phyloP scores from a whole-genome alignment of 1,140 invertebrate species.

The Zaprionus capensis region DNA sequence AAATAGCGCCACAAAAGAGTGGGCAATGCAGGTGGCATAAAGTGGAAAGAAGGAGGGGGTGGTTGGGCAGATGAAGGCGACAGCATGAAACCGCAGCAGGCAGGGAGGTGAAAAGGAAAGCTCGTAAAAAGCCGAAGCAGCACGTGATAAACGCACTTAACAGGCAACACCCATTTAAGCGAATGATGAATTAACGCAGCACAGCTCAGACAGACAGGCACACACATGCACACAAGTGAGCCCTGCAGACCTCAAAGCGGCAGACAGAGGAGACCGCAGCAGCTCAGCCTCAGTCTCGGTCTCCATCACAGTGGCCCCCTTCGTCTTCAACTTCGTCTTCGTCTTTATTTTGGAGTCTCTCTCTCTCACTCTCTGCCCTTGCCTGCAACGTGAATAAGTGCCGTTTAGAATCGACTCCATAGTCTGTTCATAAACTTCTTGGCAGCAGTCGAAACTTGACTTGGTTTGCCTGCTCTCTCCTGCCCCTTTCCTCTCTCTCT shows the following conservation, averaged over 20 bases:
- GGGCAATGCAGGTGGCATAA: not conserved
- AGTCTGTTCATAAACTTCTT: conserved; percentile 61
- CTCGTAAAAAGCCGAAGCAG: conserved; percentile 42
- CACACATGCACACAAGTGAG: conserved; percentile 10
- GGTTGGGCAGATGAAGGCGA: not conserved
- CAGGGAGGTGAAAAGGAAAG: not conserved
- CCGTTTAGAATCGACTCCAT: conserved; percentile 61
- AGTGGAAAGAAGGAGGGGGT: not conserved
- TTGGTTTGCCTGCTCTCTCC: not conserved
- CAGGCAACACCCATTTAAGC: conserved; percentile 70
- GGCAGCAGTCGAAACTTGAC: conserved; percentile 48
- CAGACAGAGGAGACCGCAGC: conserved; percentile 28
- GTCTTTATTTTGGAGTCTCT: not conserved
- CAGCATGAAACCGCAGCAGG: not conserved
- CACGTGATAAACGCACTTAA: conserved; percentile 77
- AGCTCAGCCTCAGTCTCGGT: conserved; percentile 5
- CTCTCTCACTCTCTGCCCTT: not conserved
- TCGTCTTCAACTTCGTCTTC: not conserved
- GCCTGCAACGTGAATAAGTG: conserved; percentile 49
- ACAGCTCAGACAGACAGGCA: conserved; percentile 7
- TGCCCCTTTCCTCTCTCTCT: not conserved
- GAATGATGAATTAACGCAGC: conserved; percentile 66
- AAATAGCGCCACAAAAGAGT: conserved; percentile 33
- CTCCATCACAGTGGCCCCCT: not conserved
- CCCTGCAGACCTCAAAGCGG: not conserved